phyloP scores from a whole-genome alignment of 2,888 invertebrate genomes.

The Cotesia congregata region DNA sequence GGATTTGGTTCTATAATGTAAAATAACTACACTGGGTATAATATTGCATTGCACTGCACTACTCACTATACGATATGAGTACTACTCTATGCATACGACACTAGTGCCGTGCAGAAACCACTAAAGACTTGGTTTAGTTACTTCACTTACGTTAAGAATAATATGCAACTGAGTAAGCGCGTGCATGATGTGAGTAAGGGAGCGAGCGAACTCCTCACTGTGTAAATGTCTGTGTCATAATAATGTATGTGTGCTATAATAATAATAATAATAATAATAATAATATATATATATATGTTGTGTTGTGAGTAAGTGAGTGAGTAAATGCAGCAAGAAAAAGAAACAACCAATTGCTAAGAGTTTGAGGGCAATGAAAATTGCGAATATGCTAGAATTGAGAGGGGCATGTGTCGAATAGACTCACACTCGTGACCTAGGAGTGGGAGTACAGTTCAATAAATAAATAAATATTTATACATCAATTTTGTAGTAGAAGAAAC shows the following conservation, averaged over 20 bases:
- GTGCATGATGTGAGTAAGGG: neutral
- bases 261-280: neutral
- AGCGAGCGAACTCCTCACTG: neutral
- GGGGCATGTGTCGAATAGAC: neutral
- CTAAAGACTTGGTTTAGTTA: neutral
- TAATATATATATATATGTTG: too few species aligned
- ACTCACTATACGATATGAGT: neutral
- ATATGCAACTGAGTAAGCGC: neutral
- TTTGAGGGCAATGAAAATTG: neutral
- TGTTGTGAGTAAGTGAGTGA: neutral
- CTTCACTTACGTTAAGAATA: neutral
- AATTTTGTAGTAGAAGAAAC: too few species aligned
- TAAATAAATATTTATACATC: neutral
- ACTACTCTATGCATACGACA: neutral
- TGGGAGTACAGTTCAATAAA: neutral
- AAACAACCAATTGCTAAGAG: neutral
- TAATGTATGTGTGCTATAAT: neutral
- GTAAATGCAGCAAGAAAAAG: neutral
- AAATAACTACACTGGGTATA: neutral
- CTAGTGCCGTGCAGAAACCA: neutral
- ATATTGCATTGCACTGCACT: neutral
- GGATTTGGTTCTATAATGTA: neutral
- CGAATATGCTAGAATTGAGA: neutral
- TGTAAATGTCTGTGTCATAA: neutral
- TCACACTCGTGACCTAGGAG: neutral